Percentiles rank a stretch among this genome's conserved stretches.
Conservation (phyloP, 2,888 invertebrate species). For the Carcina quercana region DNA sequence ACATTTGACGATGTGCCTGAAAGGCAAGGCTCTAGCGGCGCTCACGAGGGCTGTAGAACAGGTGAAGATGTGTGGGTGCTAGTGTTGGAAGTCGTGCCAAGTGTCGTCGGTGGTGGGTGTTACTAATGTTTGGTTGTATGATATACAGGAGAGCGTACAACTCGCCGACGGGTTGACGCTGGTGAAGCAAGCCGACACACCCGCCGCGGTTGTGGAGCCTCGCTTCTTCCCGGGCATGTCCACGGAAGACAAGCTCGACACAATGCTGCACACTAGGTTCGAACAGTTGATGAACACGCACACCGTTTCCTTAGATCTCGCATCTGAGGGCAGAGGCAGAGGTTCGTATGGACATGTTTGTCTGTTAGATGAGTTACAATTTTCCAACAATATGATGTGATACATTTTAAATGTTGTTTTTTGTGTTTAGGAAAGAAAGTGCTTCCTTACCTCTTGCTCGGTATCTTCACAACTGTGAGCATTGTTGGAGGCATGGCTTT, state of each 20-base stretch:
- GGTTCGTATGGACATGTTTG: slow-evolving; percentile 48
- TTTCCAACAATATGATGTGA: too few species aligned
- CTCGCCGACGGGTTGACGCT: slow-evolving; percentile 75
- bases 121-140: slow-evolving; percentile 42
- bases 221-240: slow-evolving; percentile 72
- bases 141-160: slow-evolving; percentile 73
- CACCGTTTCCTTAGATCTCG: slow-evolving; percentile 77
- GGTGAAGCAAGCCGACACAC: slow-evolving; percentile 73
- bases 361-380: too few species aligned
- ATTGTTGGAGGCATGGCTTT: slow-evolving; percentile 80
- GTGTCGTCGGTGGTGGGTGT: slow-evolving; percentile 26
- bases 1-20: slow-evolving; percentile 75
- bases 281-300: slow-evolving; percentile 78
- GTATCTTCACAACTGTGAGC: slow-evolving; percentile 77
- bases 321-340: slow-evolving; percentile 67
- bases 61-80: slow-evolving; percentile 43
- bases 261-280: slow-evolving; percentile 67
- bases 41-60: slow-evolving; percentile 75
- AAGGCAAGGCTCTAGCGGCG: slow-evolving; percentile 75
- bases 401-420: slow-evolving; percentile 18
- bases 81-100: slow-evolving; percentile 20
- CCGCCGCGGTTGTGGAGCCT: slow-evolving; percentile 70
- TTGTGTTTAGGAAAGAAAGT: slow-evolving; percentile 69
- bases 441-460: slow-evolving; percentile 74
- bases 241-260: slow-evolving; percentile 71